Base-by-base conservation (phyloP, 2,797 vertebrate genomes). In the Clarias pachynema region DNA sequence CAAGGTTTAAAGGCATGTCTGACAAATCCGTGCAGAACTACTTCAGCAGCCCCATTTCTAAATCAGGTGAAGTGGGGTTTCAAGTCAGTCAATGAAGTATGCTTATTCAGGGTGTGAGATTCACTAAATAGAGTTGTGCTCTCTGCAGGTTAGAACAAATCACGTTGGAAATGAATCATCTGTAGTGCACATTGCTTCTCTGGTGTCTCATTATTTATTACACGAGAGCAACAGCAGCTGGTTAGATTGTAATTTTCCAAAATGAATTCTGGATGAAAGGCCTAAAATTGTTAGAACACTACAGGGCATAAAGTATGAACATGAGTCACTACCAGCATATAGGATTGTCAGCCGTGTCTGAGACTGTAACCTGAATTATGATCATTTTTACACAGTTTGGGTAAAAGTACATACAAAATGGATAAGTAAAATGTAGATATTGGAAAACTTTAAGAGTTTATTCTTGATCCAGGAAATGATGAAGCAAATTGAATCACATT, bases 1-100 rank as follows among this genome's bases (percentile, higher is more conserved):
- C 77, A 31, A 74, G 44, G 68, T 75, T 77, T 68, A 59, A 40
- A 84, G 82, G 31, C 82, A 77, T 88, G 88, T 91, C 89, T 93
- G 89, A 90, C 78, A 65, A 85, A 87, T 86, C 79, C 68, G 69
- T 59, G 34, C 73, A 70, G 62, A 84, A 79, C 57, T 24, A 40
- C 75, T 86, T 59, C 37, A 60, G 53, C 66, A 29, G n/a, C 16
- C 40, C 75, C 22, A 72, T 26, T 86, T 31, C 14, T n/a, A 87
- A 80, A 65, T 78, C 79, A 6, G 73, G 29, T 82, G 34, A 81
- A 78, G 40, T 56, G 44, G 29, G 18, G 26, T 83, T 75, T 80
- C 57, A 77, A 75, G 81, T 85, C 60, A 72, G 18, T 86, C 81
- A 63, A 91, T 34, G 26, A 24, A 68, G 70, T 44, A 26, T 87